Base-by-base conservation (phyloP, 35 echinoderm and acorn worm genomes). In the Nesometra sesokonis region DNA sequence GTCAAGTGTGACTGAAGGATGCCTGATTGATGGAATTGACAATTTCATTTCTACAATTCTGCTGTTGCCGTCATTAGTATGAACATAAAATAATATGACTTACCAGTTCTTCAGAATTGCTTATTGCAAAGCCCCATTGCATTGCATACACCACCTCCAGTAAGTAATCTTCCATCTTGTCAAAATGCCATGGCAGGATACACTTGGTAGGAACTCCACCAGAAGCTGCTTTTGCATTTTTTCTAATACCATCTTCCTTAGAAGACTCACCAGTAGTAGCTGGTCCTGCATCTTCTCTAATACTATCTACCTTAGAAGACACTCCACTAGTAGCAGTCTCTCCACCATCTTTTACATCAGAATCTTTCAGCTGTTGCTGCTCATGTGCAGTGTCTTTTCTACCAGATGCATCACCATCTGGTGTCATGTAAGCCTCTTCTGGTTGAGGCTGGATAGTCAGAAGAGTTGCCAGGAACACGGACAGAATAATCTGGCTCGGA, bases 131-230 rank as follows among this genome's bases (percentile, higher is more conserved):
- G 37, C 91, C 85, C 91, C 91, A 93, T 46, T 93, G 57, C 80
- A 57, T 43, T 46, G 77, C 21, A 37, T 93, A 88, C 29, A 86
- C 37, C 76, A 93, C 78, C 81, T 88, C 83, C 36, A 81, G 19
- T 17, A 93, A 47, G 38, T 43, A 76, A 8, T 77, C 46, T 34
- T 84, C 47, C 31, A 89, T 81, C n/a, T 77, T 46, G 30, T 80
- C 76, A 84, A 21, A 93, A 85, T 80, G 29, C 91, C 91, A 93
- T 76, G 91, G 91, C 32, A 93, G 88, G 57, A 17, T 67, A 67
- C 52, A 13, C 23, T n/a, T n/a, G n/a, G n/a, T n/a, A n/a, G n/a
- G 15, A 4, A 7, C 38, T 43, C 38, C 38, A 43, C 4, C 38
- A 43, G 38, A 7, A 43, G 13, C 38, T 43, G 38, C 38, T 43